Base-by-base conservation (phyloP, 2,888 invertebrate species). In the Heteromyza rotundicornis region DNA sequence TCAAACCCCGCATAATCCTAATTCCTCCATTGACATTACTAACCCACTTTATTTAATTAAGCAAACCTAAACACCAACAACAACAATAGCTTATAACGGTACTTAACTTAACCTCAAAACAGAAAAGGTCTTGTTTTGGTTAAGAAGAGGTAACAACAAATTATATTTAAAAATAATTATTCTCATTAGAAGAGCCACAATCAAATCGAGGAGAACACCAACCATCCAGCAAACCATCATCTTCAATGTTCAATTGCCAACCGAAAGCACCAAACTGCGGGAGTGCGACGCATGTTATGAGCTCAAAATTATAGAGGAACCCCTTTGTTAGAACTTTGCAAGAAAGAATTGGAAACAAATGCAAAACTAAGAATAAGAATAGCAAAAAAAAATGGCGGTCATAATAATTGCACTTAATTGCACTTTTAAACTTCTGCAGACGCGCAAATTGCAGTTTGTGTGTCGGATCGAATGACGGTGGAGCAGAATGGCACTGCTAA, bases 381-480 rank as follows among this genome's bases (percentile, higher is more conserved):
- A 32, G 32, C 32, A 32, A 32, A 12, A 32, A 32, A 7, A 40
- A n/a, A 24, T 40, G 27, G 47, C 32, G 54, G 32, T 60, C 59
- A 64, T 75, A 64, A 62, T 69, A 80, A 80, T 80, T 80, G 72
- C 74, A 69, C 70, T 72, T 79, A 79, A 79, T 80, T 79, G 75
- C 74, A 66, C 62, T 27, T 27, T 12, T 14, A 53, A 53, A 53
- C 27, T 40, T 16, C 19, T 19, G 47, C 17, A 47, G 47, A 47
- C 17, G 20, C 47, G 20, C 19, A 19, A 47, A 47, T 47, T 47
- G 47, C 47, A 40, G 14, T 14, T 40, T 40, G n/a, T 32, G n/a
- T n/a, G 40, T n/a, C 5, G 3, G 3, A 40, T 40, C 8, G 14
- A 27, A 27, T 56, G 55, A 24, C n/a, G n/a, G n/a, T n/a, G n/a